Evolutionary conservation across 2,113 vertebrate genomes (phyloP).

Genomic region (Willisornis vidua): DNA sequence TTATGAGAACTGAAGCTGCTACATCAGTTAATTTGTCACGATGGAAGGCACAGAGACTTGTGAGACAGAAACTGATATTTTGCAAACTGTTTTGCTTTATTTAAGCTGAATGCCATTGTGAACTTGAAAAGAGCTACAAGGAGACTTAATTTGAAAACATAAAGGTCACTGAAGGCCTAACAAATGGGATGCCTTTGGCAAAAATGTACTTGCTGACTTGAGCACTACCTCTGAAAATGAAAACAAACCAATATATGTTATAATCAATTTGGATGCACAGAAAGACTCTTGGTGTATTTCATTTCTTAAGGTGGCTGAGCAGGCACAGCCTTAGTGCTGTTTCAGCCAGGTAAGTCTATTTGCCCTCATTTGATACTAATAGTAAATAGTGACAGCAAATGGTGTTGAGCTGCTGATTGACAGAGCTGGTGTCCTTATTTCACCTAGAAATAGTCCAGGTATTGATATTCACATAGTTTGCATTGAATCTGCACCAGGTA

Average conservation of each 20-base stretch:
- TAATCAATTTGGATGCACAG: background rate
- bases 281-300: background rate
- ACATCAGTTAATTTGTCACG: background rate
- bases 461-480: background rate
- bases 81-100: slow-evolving; percentile 43
- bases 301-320: background rate
- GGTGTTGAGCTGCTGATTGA: background rate
- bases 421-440: background rate
- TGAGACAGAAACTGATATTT: slow-evolving; percentile 35
- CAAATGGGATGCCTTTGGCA: slow-evolving; percentile 3
- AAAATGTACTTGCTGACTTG: background rate
- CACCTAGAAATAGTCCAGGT: rapidly evolving
- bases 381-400: background rate
- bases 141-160: slow-evolving; percentile 57
- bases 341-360: background rate
- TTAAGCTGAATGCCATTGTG: slow-evolving; percentile 38
- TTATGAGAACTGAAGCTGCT: background rate
- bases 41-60: background rate
- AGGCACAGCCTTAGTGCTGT: background rate
- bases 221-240: background rate
- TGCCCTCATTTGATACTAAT: background rate
- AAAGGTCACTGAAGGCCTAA: slow-evolving; percentile 16
- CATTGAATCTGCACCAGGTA: background rate
- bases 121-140: background rate
- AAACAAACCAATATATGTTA: background rate